A percentile compares a stretch with the other conserved stretches of the same genome.
phyloP scores from a whole-genome alignment of 1,140 invertebrate species.

The Mactra quadrangularis region DNA sequence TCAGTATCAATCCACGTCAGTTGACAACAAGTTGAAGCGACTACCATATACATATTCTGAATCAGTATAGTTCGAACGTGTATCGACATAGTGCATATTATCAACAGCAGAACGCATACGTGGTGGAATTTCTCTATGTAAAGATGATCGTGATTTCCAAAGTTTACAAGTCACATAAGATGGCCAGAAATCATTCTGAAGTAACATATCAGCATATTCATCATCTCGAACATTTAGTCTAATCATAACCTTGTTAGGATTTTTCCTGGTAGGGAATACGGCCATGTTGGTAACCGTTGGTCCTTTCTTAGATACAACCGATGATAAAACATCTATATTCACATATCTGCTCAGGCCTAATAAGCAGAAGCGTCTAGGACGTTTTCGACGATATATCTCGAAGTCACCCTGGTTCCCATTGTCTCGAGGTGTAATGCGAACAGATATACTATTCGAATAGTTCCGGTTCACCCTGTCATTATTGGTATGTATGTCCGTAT shows the following conservation, averaged over 20 bases:
- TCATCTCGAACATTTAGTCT: slow-evolving; percentile 1
- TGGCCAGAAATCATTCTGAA: slow-evolving; percentile 6
- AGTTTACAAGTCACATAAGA: not conserved
- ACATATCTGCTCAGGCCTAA: not conserved
- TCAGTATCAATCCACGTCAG: too few species aligned
- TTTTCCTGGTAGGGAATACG: slow-evolving; percentile 1
- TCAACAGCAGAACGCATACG: not conserved
- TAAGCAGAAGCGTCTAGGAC: not conserved
- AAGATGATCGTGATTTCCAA: slow-evolving; percentile 18
- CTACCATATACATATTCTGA: too few species aligned
- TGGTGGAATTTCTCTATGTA: too few species aligned
- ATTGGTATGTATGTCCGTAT: too few species aligned
- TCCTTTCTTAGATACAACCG: not conserved
- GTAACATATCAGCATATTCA: not conserved
- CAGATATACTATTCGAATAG: too few species aligned
- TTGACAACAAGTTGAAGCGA: too few species aligned
- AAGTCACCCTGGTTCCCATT: not conserved
- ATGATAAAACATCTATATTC: too few species aligned
- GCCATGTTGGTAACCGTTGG: not conserved
- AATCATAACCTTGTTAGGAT: slow-evolving; percentile 2
- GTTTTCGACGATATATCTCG: not conserved
- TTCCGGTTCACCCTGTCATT: too few species aligned
- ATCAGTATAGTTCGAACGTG: too few species aligned
- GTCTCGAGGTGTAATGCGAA: too few species aligned
- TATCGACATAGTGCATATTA: too few species aligned